Evolutionary conservation across 2,797 vertebrate genomes (phyloP), one percentile per base, ranked within the genome.

Genomic region (Cephalopachus bancanus): DNA sequence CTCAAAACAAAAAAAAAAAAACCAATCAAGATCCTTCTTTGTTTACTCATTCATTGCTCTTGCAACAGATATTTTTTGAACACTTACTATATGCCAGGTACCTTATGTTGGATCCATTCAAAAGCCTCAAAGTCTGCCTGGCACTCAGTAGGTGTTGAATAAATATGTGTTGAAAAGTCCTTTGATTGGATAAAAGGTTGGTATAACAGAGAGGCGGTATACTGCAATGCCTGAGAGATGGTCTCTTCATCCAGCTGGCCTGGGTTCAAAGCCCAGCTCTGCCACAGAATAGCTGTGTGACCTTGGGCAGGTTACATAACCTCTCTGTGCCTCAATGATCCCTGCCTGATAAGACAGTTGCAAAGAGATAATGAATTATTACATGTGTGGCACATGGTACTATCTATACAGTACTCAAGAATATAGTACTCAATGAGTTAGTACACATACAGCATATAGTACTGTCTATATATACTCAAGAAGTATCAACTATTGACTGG

Each of bases 361-460:
- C 12, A 30, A 8, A 59, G 30, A 65, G 10, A 1, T 0, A 55
- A 53, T 30, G 11, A 17, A 28, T 14, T 16, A 59, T 65, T 1
- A 53, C 0, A 1, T 7, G 22, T 9, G 49, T 12, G 26, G 53
- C 7, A 1, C 14, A 55, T 11, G 16, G 24, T 1, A 10, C 16
- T 59, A 30, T 44, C 55, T 37, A 1, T 12, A 2, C 14, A 33
- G 57, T 44, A 44, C 44, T 44, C 44, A 44, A 44, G 44, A 44
- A 44, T 44, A 44, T 44, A 44, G 44, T 44, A 4, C 44, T 44
- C 44, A 44, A 44, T 44, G 44, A 44, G 44, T 44, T 44, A 44
- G 44, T 44, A 7, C 44, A 44, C 44, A 44, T 44, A 44, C 44
- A 44, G 6, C 44, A 44, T 44, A 4, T 44, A 7, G 44, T 44